Evolutionary conservation across 2,113 vertebrate species (phyloP).

Genomic region (Pycnonotus jocosus): DNA sequence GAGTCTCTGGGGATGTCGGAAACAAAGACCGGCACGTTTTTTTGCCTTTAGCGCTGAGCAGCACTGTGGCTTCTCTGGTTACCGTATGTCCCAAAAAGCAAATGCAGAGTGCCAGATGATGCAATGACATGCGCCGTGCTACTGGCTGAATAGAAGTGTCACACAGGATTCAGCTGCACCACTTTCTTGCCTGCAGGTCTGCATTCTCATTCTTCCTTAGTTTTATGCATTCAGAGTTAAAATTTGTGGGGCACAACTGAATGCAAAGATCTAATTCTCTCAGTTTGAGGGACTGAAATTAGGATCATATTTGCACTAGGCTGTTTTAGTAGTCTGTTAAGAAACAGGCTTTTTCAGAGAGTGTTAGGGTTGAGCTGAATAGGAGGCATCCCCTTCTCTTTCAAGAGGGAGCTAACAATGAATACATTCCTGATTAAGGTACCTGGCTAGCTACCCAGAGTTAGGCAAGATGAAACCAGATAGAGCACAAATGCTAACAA

Average conservation of each 20-base stretch:
- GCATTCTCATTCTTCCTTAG: background rate
- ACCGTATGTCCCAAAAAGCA: background rate
- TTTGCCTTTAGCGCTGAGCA: background rate
- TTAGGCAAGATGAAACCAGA: background rate
- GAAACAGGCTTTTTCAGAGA: background rate
- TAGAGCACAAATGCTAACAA: background rate
- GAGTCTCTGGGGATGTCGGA: background rate
- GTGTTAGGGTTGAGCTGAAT: background rate
- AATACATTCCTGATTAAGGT: background rate
- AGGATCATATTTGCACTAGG: background rate
- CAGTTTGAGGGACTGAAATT: background rate
- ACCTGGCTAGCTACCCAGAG: background rate
- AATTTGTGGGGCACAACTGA: background rate
- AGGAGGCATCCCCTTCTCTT: background rate
- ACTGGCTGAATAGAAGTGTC: background rate
- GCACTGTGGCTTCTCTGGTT: background rate
- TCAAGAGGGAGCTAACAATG: background rate
- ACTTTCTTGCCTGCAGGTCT: background rate
- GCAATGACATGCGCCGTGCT: background rate
- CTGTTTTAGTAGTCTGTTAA: background rate
- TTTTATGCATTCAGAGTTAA: background rate
- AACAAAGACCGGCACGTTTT: background rate
- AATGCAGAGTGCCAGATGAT: conserved; percentile 1
- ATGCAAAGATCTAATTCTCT: background rate
- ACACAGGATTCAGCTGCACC: background rate